Evolutionary conservation across 2,888 invertebrate genomes (phyloP).

Genomic region (Apamea crenata): DNA sequence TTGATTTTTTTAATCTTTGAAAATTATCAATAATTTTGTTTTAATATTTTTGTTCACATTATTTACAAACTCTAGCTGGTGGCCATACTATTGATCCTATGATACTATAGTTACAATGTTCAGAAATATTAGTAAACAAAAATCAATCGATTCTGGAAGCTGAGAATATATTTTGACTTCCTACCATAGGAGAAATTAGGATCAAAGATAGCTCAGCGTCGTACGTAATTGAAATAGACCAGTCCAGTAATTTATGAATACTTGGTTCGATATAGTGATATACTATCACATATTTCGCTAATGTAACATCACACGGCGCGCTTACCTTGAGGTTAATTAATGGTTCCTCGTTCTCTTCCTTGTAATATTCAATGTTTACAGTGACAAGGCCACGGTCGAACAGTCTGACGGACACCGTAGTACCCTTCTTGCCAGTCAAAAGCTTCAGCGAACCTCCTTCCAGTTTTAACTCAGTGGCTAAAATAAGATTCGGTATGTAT

Average conservation of each 20-base stretch:
- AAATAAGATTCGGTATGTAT: constrained; percentile 93
- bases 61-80: neutral
- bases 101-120: neutral
- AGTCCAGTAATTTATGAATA: constrained; percentile 23
- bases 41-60: neutral
- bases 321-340: constrained; percentile 94
- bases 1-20: neutral
- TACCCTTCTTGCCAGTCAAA: constrained; percentile 93
- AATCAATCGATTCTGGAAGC: neutral
- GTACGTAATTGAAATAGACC: constrained; percentile 22
- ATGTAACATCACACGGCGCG: constrained; percentile 39
- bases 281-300: constrained; percentile 58
- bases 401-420: constrained; percentile 93
- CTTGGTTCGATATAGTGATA: constrained; percentile 8
- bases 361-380: constrained; percentile 95
- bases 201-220: constrained; percentile 29
- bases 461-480: constrained; percentile 92
- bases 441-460: constrained; percentile 93
- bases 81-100: neutral
- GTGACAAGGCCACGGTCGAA: constrained; percentile 94
- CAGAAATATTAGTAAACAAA: constrained; percentile 8
- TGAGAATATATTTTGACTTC: neutral
- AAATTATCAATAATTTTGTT: neutral
- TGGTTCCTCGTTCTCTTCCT: constrained; percentile 93
- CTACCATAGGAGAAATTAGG: constrained; percentile 16